Evolutionary conservation across 2,113 vertebrate genomes (phyloP).

Genomic region (Indicator indicator): DNA sequence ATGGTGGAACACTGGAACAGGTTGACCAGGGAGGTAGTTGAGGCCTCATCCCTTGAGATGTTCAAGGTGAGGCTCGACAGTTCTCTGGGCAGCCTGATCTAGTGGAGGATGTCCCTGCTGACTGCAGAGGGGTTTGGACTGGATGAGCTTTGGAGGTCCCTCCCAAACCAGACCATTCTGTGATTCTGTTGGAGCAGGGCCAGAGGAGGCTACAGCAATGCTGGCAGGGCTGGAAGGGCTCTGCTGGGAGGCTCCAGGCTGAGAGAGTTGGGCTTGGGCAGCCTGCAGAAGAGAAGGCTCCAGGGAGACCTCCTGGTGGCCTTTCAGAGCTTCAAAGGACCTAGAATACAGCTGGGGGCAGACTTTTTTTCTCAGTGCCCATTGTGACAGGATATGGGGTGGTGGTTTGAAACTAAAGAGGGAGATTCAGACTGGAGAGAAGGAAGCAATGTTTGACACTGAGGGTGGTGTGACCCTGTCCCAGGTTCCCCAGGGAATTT

Average conservation of each 20-base stretch:
- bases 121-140: no score
- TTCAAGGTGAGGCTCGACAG: no score
- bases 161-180: no score
- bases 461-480: not conserved
- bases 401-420: not conserved
- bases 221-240: not conserved
- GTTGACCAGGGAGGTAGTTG: no score
- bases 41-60: no score
- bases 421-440: accelerated
- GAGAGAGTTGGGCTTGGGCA: not conserved
- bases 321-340: accelerated
- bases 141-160: no score
- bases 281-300: not conserved
- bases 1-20: no score
- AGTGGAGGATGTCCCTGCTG: no score
- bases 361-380: accelerated
- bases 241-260: not conserved
- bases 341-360: not conserved
- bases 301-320: not conserved
- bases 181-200: accelerated
- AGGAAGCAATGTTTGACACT: accelerated
- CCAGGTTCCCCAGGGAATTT: not conserved
- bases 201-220: not conserved
- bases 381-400: accelerated
- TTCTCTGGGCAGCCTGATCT: no score